Percentiles rank a stretch among this genome's conserved stretches.
Evolutionary conservation across 2,888 invertebrate genomes (phyloP).

Genomic region (Lissocephala sabroskyi): DNA sequence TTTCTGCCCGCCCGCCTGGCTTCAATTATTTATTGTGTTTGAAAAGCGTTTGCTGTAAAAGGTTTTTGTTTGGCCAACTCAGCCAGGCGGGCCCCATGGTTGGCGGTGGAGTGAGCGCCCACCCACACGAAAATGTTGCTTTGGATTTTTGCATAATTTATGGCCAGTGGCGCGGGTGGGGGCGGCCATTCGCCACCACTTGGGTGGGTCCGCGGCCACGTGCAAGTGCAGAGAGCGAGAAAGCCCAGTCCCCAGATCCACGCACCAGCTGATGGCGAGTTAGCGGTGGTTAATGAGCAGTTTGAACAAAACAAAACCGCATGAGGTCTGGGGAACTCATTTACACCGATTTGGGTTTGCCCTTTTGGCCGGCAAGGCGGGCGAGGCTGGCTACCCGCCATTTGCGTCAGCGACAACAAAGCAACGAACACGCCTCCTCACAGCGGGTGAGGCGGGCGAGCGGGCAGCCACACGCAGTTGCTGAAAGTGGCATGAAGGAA

Average conservation of each 20-base stretch:
- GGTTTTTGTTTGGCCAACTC: slow-evolving; percentile 22
- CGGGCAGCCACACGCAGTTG: slow-evolving; percentile 5
- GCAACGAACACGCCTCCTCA: slow-evolving; percentile 50
- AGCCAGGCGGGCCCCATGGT: too few relatives aligned
- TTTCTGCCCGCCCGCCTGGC: slow-evolving; percentile 44
- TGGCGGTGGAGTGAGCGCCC: slow-evolving; percentile 23
- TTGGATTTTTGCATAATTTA: slow-evolving; percentile 30
- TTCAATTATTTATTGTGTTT: slow-evolving; percentile 59
- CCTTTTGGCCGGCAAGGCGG: slow-evolving; percentile 56
- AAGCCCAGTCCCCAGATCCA: too few relatives aligned
- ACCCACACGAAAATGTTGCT: slow-evolving; percentile 26
- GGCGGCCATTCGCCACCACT: not conserved
- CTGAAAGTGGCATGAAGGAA: slow-evolving; percentile 37
- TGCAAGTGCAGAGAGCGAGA: slow-evolving; percentile 22
- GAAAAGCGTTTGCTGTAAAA: slow-evolving; percentile 49
- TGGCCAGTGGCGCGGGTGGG: slow-evolving; percentile 13
- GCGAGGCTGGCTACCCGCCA: too few relatives aligned
- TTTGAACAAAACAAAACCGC: slow-evolving; percentile 42
- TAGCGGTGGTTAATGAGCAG: slow-evolving; percentile 36
- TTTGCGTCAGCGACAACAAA: slow-evolving; percentile 21
- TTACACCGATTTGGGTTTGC: slow-evolving; percentile 42
- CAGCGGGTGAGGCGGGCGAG: slow-evolving; percentile 50
- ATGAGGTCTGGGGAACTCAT: slow-evolving; percentile 47
- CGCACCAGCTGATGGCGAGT: not conserved
- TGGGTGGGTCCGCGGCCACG: not conserved